These are phyloP conservation scores for Silurus lanzhouensis DNA, from an alignment of 2,797 vertebrate genomes.

Conservation along the genomic window DNA sequence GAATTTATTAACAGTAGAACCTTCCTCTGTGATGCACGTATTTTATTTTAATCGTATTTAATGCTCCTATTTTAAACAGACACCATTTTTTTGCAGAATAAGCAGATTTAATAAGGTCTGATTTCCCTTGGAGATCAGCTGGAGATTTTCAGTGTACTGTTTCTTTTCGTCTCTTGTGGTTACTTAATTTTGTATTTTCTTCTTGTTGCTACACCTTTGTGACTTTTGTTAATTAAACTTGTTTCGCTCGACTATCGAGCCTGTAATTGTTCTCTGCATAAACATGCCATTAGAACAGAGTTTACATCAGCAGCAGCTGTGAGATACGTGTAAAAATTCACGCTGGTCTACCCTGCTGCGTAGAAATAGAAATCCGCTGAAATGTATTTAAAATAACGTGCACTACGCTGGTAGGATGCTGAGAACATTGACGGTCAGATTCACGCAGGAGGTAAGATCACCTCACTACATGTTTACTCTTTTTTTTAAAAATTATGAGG, in stretches of 20 bases:
- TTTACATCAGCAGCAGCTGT: slow-evolving; percentile 15
- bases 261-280: neutral
- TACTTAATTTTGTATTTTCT: neutral
- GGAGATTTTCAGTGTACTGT: neutral
- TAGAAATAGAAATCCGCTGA: neutral
- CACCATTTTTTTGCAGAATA: neutral
- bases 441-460: neutral
- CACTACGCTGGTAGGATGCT: neutral
- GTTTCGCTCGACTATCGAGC: neutral
- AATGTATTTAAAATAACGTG: neutral
- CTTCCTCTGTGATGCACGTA: neutral
- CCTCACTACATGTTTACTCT: neutral
- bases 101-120: neutral
- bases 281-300: slow-evolving; percentile 11
- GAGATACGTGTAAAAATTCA: neutral
- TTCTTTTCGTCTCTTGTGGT: neutral
- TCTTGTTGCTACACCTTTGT: neutral
- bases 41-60: slow-evolving; percentile 6
- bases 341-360: slow-evolving; percentile 6
- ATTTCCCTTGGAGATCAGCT: neutral
- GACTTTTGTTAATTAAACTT: slow-evolving; percentile 15
- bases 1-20: no score
- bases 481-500: neutral
- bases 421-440: neutral
- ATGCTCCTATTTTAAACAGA: neutral